These are phyloP conservation scores for Parasteatoda tepidariorum DNA, from an alignment of 1,140 invertebrate genomes.

Conservation along the genomic window DNA sequence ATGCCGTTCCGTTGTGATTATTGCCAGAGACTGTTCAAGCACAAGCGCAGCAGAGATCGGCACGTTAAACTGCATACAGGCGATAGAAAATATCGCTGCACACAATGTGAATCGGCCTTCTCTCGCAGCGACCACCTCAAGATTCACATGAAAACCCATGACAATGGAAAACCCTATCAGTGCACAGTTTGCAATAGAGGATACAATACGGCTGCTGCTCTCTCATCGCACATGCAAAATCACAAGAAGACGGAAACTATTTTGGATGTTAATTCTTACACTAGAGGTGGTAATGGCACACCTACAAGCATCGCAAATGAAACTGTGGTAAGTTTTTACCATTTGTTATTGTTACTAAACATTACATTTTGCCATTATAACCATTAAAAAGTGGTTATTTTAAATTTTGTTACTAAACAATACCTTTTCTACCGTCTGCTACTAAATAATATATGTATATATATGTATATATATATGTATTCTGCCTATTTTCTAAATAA, in stretches of 20 bases:
- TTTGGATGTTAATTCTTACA: background rate
- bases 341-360: too few relatives aligned
- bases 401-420: too few relatives aligned
- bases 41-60: constrained; percentile 92
- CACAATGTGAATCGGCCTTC: constrained; percentile 92
- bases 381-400: too few relatives aligned
- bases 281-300: background rate
- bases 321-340: constrained; percentile 14
- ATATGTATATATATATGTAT: too few relatives aligned
- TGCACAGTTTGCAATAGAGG: constrained; percentile 91
- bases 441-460: too few relatives aligned
- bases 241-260: constrained; percentile 73
- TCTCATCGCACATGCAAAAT: constrained; percentile 93
- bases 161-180: constrained; percentile 91
- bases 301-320: background rate
- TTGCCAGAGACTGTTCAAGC: constrained; percentile 92
- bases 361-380: too few relatives aligned
- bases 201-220: constrained; percentile 89
- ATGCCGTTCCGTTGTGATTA: constrained; percentile 92
- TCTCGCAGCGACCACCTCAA: constrained; percentile 95
- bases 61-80: constrained; percentile 96
- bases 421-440: too few relatives aligned
- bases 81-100: constrained; percentile 92
- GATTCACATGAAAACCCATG: constrained; percentile 96
- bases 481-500: too few relatives aligned